Percentiles rank a stretch among this genome's conserved stretches.
phyloP scores from a whole-genome alignment of 2,113 vertebrate species.

The Callocephalon fimbriatum region DNA sequence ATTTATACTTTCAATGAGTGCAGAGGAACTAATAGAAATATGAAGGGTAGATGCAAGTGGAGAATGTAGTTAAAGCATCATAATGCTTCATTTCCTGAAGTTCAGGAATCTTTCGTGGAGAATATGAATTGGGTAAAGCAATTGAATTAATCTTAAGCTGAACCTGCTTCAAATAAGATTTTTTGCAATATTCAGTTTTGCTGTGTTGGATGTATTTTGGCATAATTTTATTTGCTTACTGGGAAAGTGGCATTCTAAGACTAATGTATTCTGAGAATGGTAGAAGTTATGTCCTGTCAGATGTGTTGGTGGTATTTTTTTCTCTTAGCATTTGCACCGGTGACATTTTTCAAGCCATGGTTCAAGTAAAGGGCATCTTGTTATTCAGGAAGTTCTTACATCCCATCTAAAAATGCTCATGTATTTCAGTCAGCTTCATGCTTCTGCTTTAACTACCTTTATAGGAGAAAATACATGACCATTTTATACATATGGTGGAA shows the following conservation, averaged over 20 bases:
- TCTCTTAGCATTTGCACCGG: neutral
- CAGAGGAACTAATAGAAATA: neutral
- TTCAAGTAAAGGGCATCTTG: constrained; percentile 43
- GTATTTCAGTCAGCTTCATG: neutral
- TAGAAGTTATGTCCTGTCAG: neutral
- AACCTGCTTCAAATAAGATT: neutral
- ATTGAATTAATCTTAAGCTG: neutral
- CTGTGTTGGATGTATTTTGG: neutral
- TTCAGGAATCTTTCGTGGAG: neutral
- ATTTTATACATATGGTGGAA: neutral
- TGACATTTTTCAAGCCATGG: constrained; percentile 23
- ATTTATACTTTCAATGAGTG: neutral
- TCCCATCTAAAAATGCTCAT: neutral
- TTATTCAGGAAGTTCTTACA: neutral
- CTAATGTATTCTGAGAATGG: neutral
- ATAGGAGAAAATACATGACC: neutral
- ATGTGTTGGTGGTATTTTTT: neutral
- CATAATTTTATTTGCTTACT: constrained; percentile 4
- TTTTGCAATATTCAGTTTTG: neutral
- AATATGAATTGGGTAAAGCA: constrained; percentile 20
- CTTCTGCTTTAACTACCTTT: neutral
- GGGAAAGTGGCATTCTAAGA: neutral
- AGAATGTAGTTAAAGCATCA: neutral
- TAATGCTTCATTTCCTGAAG: constrained; percentile 15
- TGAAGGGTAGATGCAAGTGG: neutral